Evolutionary conservation across 2,113 vertebrate genomes (phyloP), one percentile per base, ranked within the genome.

Genomic region (Gila orcuttii): DNA sequence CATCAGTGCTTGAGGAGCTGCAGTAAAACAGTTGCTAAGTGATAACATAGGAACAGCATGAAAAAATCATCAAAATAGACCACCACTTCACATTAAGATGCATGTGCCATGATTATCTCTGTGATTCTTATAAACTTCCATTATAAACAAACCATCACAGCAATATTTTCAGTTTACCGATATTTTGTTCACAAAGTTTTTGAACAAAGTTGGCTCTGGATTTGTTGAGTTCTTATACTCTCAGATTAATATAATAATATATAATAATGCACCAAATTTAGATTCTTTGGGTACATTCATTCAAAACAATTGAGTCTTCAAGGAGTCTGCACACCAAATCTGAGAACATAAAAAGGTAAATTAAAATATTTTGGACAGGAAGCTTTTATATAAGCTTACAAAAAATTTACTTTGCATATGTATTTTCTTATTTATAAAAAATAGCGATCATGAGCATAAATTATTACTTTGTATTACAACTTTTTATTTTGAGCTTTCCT

Each of bases 21-120:
- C 87, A 57, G 88, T 90, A 89, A 89, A 87, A 89, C 82, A 79
- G 91, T 93, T 92, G 90, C 92, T 91, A 90, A 92, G 93, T 92
- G 90, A 57, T 57, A 71, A 47, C n/a, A 45, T 28, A 68, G 45
- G 31, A 78, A n/a, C 36, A 68, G 23, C 31, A 69, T 52, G 6
- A 21, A 50, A 50, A 83, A 69, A 8, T 69, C 28, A 6, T 69
- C n/a, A 69, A 52, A 69, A 69, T 19, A 55, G 28, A 36, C 25
- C 42, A 69, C 6, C 25, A 55, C 15, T 47, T 28, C 39, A 64
- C 17, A 57, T 78, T 21, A 78, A 78, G 59, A 47, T 82, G n/a
- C 39, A 52, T 2, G 11, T 52, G 42, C 25, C 13, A 7, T 62
- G 13, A 60, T 64, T 45, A 42, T 23, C n/a, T 80, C 13, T 64